These are phyloP conservation scores for Drosophila sordidapex DNA, from an alignment of 2,888 invertebrate species.

Conservation along the genomic window DNA sequence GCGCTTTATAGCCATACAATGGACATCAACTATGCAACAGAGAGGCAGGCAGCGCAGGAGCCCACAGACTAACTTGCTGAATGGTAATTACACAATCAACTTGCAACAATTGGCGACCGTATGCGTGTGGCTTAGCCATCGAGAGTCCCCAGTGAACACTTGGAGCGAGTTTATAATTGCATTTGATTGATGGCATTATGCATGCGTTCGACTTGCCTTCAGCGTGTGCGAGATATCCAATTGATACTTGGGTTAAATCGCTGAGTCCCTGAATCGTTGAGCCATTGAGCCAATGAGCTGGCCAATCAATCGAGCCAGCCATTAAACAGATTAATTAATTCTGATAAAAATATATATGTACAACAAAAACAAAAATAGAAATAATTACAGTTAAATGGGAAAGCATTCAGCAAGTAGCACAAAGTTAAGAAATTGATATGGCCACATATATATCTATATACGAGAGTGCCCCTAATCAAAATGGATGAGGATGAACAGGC, in stretches of 20 bases:
- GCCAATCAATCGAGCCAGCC: slow-evolving; percentile 56
- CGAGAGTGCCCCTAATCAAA: slow-evolving; percentile 38
- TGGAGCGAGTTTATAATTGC: slow-evolving; percentile 68
- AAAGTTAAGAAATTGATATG: slow-evolving; percentile 56
- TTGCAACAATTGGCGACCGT: slow-evolving; percentile 19
- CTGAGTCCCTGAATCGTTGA: slow-evolving; percentile 9
- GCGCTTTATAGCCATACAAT: slow-evolving; percentile 13
- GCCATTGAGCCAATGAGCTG: slow-evolving; percentile 46
- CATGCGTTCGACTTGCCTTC: slow-evolving; percentile 42
- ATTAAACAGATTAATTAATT: slow-evolving; percentile 77
- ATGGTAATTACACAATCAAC: slow-evolving; percentile 41
- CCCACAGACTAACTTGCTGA: slow-evolving; percentile 4
- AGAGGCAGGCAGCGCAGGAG: background rate
- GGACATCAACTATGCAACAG: slow-evolving; percentile 36
- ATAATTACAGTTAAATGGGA: slow-evolving; percentile 18
- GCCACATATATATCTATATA: background rate
- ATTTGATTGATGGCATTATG: slow-evolving; percentile 76
- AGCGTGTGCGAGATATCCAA: background rate
- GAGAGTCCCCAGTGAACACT: slow-evolving; percentile 23
- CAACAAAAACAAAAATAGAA: slow-evolving; percentile 8
- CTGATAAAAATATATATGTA: slow-evolving; percentile 60
- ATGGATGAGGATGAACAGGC: slow-evolving; percentile 43
- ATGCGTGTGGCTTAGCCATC: slow-evolving; percentile 2
- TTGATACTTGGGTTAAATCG: background rate
- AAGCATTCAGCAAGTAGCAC: slow-evolving; percentile 19